Evolutionary conservation across 2,113 vertebrate species (phyloP).

Genomic region (Actinemys pallida): DNA sequence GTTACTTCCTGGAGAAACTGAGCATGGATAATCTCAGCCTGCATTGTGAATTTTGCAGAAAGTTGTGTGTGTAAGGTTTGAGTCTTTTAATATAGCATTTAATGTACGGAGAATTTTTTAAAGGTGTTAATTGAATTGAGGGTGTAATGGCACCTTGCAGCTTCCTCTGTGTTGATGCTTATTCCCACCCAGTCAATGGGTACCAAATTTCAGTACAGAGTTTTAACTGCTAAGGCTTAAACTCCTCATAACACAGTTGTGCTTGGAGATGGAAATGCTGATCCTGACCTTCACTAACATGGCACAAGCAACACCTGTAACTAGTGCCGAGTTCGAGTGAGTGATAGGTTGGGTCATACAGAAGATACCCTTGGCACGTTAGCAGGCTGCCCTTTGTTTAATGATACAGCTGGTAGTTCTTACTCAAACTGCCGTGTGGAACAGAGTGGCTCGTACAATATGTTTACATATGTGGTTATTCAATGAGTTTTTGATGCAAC

Average conservation of each 20-base stretch:
- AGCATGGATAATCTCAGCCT: fast-evolving
- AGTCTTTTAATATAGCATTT: no score
- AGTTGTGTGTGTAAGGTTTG: neutral
- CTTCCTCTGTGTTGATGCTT: neutral
- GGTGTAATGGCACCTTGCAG: neutral
- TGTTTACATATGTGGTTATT: neutral
- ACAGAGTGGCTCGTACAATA: neutral
- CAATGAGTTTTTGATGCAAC: neutral
- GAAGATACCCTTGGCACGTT: neutral
- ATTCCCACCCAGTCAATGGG: fast-evolving
- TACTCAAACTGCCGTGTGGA: neutral
- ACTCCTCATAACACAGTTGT: fast-evolving
- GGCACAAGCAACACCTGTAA: fast-evolving
- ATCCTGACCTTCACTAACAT: fast-evolving
- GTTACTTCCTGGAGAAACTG: neutral
- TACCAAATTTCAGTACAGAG: fast-evolving
- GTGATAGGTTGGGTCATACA: no score
- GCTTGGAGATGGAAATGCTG: neutral
- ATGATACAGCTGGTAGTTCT: neutral
- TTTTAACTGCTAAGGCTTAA: neutral
- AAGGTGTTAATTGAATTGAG: fast-evolving
- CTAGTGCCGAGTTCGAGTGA: neutral
- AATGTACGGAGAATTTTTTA: neutral
- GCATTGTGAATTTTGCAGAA: neutral
- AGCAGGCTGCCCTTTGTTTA: neutral